A percentile compares a stretch with the other conserved stretches of the same genome.
phyloP scores from a whole-genome alignment of 2,113 vertebrate genomes.

The Nipponia nippon region DNA sequence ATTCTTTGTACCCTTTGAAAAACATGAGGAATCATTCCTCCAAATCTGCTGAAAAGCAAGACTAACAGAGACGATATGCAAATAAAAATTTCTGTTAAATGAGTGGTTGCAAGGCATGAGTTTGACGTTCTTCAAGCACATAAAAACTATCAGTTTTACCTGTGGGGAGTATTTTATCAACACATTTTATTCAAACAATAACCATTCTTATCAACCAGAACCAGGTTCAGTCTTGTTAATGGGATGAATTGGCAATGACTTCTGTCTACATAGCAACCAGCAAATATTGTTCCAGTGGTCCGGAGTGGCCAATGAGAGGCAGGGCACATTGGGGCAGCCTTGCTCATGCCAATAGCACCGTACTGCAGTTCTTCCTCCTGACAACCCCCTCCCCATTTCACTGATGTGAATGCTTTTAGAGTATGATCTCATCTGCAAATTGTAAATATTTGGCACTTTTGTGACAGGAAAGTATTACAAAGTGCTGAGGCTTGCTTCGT shows the following conservation, averaged over 20 bases:
- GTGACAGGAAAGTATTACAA: constrained; percentile 66
- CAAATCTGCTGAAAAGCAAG: not conserved
- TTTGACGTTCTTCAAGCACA: not conserved
- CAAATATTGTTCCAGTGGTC: constrained; percentile 70
- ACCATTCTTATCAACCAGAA: constrained; percentile 66
- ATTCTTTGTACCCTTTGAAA: not conserved
- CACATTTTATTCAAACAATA: constrained; percentile 58
- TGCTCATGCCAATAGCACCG: not conserved
- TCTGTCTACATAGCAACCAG: constrained; percentile 68
- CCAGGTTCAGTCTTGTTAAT: constrained; percentile 66
- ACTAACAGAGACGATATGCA: not conserved
- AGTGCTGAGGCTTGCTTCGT: constrained; percentile 41
- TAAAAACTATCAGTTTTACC: constrained; percentile 29
- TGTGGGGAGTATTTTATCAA: constrained; percentile 56
- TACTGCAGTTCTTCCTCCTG: not conserved
- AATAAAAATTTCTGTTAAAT: constrained; percentile 1
- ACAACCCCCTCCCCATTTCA: not conserved
- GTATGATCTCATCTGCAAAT: constrained; percentile 68
- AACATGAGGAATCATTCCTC: not conserved
- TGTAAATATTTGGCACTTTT: constrained; percentile 64
- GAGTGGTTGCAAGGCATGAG: not conserved
- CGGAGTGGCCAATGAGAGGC: not conserved
- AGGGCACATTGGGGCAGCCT: not conserved
- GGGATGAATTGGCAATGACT: constrained; percentile 51
- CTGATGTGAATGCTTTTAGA: constrained; percentile 20